Conservation (phyloP, 1,140 invertebrate species). For the Drosophila elegans region DNA sequence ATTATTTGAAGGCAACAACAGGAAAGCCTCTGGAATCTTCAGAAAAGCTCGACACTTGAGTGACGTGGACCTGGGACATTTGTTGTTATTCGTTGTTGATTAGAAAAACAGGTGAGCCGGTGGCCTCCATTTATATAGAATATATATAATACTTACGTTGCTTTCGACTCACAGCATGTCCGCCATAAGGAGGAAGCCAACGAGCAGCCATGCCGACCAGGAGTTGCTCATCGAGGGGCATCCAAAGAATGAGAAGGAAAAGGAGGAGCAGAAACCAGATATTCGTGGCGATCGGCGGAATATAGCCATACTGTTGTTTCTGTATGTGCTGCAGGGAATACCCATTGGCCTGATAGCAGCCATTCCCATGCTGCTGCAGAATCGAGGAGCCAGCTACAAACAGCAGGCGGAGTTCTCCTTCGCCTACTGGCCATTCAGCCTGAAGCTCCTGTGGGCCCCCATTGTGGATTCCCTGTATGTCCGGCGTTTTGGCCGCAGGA, state of each 20-base stretch:
- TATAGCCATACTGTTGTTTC: slow-evolving; percentile 94
- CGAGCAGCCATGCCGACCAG: slow-evolving; percentile 17
- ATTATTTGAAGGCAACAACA: not conserved
- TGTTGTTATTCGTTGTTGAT: slow-evolving; percentile 42
- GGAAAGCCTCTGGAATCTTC: not conserved
- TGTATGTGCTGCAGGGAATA: slow-evolving; percentile 98
- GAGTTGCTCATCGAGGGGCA: slow-evolving; percentile 22
- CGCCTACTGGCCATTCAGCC: slow-evolving; percentile 98
- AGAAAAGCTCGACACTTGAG: slow-evolving; percentile 18
- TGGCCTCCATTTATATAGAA: not conserved
- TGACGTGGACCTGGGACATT: slow-evolving; percentile 43
- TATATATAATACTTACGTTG: not conserved
- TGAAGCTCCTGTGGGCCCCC: slow-evolving; percentile 99
- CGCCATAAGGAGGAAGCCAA: slow-evolving; percentile 22
- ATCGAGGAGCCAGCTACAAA: slow-evolving; percentile 94
- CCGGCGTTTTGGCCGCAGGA: slow-evolving; percentile 93
- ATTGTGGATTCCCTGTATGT: slow-evolving; percentile 97
- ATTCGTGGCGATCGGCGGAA: slow-evolving; percentile 90
- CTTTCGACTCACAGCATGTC: slow-evolving; percentile 19
- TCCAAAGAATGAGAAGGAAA: slow-evolving; percentile 9
- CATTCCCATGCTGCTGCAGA: slow-evolving; percentile 97
- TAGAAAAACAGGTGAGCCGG: slow-evolving; percentile 36
- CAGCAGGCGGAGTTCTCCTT: slow-evolving; percentile 99
- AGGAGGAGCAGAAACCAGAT: slow-evolving; percentile 81
- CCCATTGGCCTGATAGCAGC: slow-evolving; percentile 96